A percentile compares a stretch with the other conserved stretches of the same genome.
Evolutionary conservation across 2,113 vertebrate genomes (phyloP).

Genomic region (Seriola rivoliana): DNA sequence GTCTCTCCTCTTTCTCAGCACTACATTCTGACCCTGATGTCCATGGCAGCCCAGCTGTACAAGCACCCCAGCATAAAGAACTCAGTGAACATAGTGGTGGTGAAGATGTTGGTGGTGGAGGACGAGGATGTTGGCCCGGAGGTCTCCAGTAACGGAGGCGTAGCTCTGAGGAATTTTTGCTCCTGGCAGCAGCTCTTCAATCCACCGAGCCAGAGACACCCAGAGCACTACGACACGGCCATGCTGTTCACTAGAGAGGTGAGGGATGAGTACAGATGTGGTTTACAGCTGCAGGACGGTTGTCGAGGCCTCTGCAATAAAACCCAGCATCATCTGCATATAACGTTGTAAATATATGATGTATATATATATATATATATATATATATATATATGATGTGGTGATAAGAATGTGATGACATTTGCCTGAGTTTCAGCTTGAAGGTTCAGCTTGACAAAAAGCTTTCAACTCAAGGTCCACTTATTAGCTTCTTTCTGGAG

Average conservation of each 20-base stretch:
- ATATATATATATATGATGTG: neutral
- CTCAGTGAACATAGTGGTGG: constrained; percentile 91
- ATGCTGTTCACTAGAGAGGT: constrained; percentile 97
- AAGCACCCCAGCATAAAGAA: constrained; percentile 96
- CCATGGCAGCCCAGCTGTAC: constrained; percentile 92
- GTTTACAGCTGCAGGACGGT: neutral
- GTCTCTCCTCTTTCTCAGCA: constrained; percentile 81
- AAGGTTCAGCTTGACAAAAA: neutral
- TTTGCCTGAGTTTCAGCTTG: neutral
- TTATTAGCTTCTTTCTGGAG: neutral
- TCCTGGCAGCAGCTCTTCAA: constrained; percentile 95
- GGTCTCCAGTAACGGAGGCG: constrained; percentile 90
- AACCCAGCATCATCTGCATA: constrained; percentile 15
- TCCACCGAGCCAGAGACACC: constrained; percentile 89
- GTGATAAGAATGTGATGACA: neutral
- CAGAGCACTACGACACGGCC: constrained; percentile 94
- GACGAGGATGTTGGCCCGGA: constrained; percentile 86
- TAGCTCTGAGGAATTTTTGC: constrained; percentile 95
- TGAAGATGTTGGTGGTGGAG: constrained; percentile 93
- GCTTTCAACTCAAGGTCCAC: neutral
- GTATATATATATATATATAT: neutral
- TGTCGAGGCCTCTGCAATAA: neutral
- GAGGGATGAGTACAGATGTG: neutral
- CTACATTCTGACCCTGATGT: constrained; percentile 93
- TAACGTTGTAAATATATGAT: neutral